phyloP scores from a whole-genome alignment of 2,888 invertebrate genomes.

The Andrena chrysosceles region DNA sequence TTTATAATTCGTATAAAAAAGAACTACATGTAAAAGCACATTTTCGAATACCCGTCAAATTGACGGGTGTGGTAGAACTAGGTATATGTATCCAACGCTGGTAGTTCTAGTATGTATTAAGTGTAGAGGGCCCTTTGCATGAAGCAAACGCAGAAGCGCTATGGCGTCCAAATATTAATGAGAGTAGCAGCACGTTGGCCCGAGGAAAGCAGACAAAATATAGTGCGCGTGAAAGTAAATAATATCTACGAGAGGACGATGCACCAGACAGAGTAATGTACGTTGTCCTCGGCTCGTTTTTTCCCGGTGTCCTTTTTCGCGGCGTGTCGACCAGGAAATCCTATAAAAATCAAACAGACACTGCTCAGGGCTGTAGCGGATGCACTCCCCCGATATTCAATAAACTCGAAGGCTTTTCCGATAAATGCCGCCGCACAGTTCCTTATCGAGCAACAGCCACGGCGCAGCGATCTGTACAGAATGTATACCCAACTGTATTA shows the following conservation, averaged over 20 bases:
- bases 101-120: background rate
- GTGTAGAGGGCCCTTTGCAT: background rate
- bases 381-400: conserved; percentile 34
- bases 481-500: conserved; percentile 30
- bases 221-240: conserved; percentile 16
- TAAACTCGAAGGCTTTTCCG: conserved; percentile 38
- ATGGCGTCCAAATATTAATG: background rate
- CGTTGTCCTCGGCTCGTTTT: background rate
- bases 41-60: no score
- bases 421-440: conserved; percentile 23
- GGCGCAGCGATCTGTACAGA: conserved; percentile 24
- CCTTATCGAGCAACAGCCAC: conserved; percentile 39
- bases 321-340: background rate
- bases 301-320: background rate
- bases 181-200: background rate
- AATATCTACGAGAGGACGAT: background rate
- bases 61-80: no score
- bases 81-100: background rate
- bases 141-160: background rate
- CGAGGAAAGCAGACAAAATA: background rate
- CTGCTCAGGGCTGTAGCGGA: background rate
- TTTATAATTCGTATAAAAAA: no score
- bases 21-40: no score
- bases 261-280: background rate
- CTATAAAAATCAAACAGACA: conserved; percentile 25